These are phyloP conservation scores for Circaetus gallicus DNA, from an alignment of 2,113 vertebrate species.

Conservation along the genomic window DNA sequence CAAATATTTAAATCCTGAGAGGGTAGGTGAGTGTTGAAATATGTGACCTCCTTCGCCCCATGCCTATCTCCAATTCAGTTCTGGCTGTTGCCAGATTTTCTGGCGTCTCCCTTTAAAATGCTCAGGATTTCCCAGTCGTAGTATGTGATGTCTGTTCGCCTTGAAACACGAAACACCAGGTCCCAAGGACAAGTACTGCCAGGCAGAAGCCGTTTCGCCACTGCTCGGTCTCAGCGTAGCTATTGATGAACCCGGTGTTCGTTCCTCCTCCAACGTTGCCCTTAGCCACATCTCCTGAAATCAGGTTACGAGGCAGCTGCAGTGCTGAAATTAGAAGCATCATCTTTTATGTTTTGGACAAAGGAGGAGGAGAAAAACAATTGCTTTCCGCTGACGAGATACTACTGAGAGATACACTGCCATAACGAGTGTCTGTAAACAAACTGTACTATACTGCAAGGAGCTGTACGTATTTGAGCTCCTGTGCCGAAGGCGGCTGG, in stretches of 20 bases:
- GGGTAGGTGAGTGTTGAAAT: constrained; percentile 1
- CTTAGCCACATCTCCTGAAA: constrained; percentile 38
- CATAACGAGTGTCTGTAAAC: neutral
- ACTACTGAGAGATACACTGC: fast-evolving
- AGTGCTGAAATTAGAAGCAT: constrained; percentile 43
- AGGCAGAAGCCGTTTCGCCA: neutral
- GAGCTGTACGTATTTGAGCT: neutral
- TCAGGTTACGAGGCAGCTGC: constrained; percentile 51
- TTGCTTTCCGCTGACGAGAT: neutral
- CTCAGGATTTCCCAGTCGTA: neutral
- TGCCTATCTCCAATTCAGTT: neutral
- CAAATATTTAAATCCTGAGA: constrained; percentile 28
- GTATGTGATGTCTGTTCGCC: neutral
- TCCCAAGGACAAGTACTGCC: neutral
- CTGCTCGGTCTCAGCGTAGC: neutral
- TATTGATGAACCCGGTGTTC: neutral
- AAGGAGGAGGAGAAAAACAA: constrained; percentile 14
- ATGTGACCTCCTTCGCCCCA: neutral
- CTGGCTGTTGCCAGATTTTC: neutral
- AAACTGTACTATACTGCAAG: neutral
- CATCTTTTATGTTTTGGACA: constrained; percentile 59
- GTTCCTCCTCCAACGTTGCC: constrained; percentile 11
- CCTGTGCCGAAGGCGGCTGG: neutral
- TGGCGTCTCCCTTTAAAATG: neutral
- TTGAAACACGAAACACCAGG: neutral